Conservation (phyloP, 1,140 invertebrate genomes). For the Drosophila sp. region DNA sequence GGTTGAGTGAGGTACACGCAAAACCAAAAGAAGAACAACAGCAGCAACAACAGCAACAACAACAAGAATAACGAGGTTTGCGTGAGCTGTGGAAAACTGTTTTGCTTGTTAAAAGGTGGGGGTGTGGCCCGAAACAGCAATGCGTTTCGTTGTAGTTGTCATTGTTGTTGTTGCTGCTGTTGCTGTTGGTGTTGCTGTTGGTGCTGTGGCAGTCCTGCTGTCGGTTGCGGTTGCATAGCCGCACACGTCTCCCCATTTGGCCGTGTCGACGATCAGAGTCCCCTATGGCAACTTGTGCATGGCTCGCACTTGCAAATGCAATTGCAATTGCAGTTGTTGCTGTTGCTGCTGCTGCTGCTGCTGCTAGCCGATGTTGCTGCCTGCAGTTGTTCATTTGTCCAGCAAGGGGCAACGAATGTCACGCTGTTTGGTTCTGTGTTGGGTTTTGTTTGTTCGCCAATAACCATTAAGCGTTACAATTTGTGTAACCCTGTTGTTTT, state of each 20-base stretch:
- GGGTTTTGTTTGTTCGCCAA: conserved; percentile 59
- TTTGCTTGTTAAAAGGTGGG: conserved; percentile 62
- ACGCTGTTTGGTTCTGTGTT: conserved; percentile 57
- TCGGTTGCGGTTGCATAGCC: conserved; percentile 51
- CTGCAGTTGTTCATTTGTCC: conserved; percentile 73
- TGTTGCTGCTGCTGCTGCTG: background rate
- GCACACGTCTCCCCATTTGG: background rate
- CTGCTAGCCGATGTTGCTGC: conserved; percentile 16
- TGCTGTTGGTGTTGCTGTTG: conserved; percentile 63
- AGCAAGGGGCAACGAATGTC: conserved; percentile 62
- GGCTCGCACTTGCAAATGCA: conserved; percentile 17
- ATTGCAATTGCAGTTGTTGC: background rate
- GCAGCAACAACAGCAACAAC: conserved; percentile 26
- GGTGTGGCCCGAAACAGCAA: conserved; percentile 16
- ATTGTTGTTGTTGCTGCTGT: conserved; percentile 64
- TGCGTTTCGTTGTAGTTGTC: conserved; percentile 42
- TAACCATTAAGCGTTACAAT: conserved; percentile 78
- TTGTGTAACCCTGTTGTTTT: conserved; percentile 60
- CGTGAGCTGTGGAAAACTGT: conserved; percentile 72
- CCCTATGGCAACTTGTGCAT: conserved; percentile 60
- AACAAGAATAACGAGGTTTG: conserved; percentile 59
- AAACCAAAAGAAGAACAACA: conserved; percentile 26
- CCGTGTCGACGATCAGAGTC: conserved; percentile 28
- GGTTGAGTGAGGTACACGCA: background rate
- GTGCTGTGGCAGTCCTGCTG: conserved; percentile 36